Evolutionary conservation across 2,113 vertebrate genomes (phyloP).

Genomic region (Oreochromis tanganicae): DNA sequence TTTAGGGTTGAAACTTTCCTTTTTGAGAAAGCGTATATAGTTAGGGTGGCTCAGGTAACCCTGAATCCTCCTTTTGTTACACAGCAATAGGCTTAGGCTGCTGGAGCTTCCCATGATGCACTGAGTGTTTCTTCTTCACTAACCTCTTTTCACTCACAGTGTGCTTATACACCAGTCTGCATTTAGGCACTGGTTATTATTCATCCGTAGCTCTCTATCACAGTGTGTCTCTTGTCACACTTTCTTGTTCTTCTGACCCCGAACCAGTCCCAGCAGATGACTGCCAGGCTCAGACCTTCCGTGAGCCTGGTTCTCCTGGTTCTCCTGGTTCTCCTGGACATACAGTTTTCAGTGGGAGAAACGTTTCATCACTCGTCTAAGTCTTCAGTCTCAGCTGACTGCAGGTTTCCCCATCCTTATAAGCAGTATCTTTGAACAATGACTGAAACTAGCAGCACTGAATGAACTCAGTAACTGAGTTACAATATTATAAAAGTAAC

Average conservation of each 20-base stretch:
- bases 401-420: too few relatives aligned
- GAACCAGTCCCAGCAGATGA: neutral
- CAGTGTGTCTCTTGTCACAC: neutral
- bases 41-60: neutral
- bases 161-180: neutral
- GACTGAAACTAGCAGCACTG: too few relatives aligned
- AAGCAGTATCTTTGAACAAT: too few relatives aligned
- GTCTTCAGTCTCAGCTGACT: too few relatives aligned
- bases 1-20: neutral
- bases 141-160: neutral
- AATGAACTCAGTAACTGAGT: too few relatives aligned
- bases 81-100: neutral
- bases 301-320: neutral
- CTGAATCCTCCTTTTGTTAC: neutral
- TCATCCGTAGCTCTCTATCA: neutral
- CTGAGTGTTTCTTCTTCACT: neutral
- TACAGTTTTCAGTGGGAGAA: neutral
- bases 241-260: neutral
- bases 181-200: neutral
- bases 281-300: neutral
- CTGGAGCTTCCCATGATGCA: neutral
- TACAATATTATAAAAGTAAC: too few relatives aligned
- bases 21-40: neutral
- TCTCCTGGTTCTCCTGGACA: neutral
- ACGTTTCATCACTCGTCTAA: too few relatives aligned